Evolutionary conservation across 2,113 vertebrate species (phyloP).

Genomic region (Zosterops lateralis): DNA sequence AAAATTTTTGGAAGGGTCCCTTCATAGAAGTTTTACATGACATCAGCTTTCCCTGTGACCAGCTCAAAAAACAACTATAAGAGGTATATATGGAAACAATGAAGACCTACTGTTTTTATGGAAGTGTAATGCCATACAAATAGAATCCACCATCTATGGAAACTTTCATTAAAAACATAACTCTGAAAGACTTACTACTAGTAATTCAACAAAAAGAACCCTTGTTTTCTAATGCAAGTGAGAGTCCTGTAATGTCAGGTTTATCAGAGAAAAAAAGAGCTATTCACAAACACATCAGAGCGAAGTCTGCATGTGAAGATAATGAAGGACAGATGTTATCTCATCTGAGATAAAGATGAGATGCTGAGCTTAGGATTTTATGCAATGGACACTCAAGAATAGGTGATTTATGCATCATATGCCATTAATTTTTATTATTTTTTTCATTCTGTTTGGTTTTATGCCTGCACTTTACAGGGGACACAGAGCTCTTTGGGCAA

Average conservation of each 20-base stretch:
- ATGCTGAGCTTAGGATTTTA: background rate
- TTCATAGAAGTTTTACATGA: background rate
- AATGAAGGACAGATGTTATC: slow-evolving; percentile 44
- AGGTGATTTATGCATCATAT: background rate
- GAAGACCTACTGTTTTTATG: slow-evolving; percentile 6
- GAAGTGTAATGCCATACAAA: slow-evolving; percentile 28
- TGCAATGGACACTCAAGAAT: background rate
- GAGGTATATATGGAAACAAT: slow-evolving; percentile 30
- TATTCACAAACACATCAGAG: slow-evolving; percentile 2
- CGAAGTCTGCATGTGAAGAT: background rate
- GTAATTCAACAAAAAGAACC: slow-evolving; percentile 13
- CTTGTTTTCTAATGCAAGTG: slow-evolving; percentile 19
- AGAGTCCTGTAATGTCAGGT: background rate
- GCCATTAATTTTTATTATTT: background rate
- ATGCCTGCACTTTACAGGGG: background rate
- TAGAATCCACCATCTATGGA: slow-evolving; percentile 26
- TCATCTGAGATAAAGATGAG: background rate
- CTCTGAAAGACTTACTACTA: background rate
- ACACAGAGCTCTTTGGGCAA: background rate
- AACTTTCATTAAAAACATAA: slow-evolving; percentile 52
- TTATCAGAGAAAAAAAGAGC: background rate
- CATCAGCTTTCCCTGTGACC: slow-evolving; percentile 27
- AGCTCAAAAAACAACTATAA: background rate
- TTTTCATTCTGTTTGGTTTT: background rate
- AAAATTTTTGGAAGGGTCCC: background rate